Evolutionary conservation across 2,888 invertebrate species (phyloP), one percentile per base, ranked within the genome.

Genomic region (Tetragonisca angustula): DNA sequence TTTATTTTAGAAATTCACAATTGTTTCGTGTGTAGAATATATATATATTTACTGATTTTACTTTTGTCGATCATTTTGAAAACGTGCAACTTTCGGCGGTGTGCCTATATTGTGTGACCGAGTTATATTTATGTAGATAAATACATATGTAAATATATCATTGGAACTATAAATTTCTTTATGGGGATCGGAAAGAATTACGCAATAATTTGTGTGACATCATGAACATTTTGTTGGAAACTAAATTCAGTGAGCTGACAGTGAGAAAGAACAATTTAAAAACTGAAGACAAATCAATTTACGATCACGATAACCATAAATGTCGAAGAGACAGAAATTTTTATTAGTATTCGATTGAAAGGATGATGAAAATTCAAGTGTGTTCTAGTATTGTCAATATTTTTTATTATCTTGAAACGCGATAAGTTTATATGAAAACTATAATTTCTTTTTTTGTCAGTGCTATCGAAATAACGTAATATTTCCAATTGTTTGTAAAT

Each of bases 361-460:
- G 69, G 75, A 78, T 6, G 32, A 81, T 83, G 68, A 81, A 59
- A 81, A 83, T 79, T 83, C 11, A 78, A 84, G 64, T n/a, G 72
- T 64, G 49, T 17, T 3, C 73, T 32, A 73, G 56, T 61, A 36
- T 62, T 52, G 54, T 56, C 43, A 21, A 49, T 15, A 19, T 11
- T 32, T 52, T n/a, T 59, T 13, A 54, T 24, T 4, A 32, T 59
- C 64, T 81, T 27, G 9, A n/a, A 19, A n/a, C 9, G 15, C 43
- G 27, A 19, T 32, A 80, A 69, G 70, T 76, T 50, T 27, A 21
- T 32, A 15, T 15, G 15, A 49, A 17, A 49, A 65, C 49, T 27
- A 27, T 27, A 27, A 27, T 75, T 71, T 70, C 71, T n/a, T 70
- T 78, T n/a, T 59, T 43, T 54, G 59, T 24, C 59, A 43, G 54